These are phyloP conservation scores for Chloroceryle inda DNA, from an alignment of 2,797 vertebrate genomes.

Conservation along the genomic window DNA sequence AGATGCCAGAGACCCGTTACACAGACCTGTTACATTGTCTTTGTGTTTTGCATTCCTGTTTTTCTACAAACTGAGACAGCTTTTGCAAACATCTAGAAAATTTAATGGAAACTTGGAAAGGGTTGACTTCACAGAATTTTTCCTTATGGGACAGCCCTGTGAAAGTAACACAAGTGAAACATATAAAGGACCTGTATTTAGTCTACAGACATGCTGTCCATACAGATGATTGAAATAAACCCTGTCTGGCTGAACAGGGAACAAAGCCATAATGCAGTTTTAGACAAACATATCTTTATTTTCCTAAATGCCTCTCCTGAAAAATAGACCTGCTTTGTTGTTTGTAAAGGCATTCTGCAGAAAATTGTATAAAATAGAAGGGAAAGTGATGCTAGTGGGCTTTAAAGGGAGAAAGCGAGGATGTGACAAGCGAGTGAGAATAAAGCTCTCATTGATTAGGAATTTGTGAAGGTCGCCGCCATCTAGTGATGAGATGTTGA, in stretches of 20 bases:
- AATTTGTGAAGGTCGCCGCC: slow-evolving; percentile 77
- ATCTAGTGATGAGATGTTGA: slow-evolving; percentile 79
- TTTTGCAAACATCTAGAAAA: neutral
- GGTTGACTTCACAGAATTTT: neutral
- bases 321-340: neutral
- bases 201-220: neutral
- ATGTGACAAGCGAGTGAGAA: neutral
- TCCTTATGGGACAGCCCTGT: neutral
- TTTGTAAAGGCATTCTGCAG: neutral
- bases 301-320: neutral
- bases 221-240: neutral
- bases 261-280: neutral
- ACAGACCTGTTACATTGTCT: neutral
- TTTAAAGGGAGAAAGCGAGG: neutral
- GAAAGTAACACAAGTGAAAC: neutral
- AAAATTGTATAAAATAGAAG: neutral
- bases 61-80: neutral
- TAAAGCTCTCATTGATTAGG: neutral
- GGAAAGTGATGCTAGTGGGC: neutral
- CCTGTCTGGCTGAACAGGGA: no score
- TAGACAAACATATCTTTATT: neutral
- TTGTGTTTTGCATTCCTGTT: neutral
- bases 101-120: neutral
- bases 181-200: neutral
- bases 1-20: neutral